A percentile compares a stretch with the other conserved stretches of the same genome.
phyloP scores from a whole-genome alignment of 2,797 vertebrate species.

The Picus viridis region DNA sequence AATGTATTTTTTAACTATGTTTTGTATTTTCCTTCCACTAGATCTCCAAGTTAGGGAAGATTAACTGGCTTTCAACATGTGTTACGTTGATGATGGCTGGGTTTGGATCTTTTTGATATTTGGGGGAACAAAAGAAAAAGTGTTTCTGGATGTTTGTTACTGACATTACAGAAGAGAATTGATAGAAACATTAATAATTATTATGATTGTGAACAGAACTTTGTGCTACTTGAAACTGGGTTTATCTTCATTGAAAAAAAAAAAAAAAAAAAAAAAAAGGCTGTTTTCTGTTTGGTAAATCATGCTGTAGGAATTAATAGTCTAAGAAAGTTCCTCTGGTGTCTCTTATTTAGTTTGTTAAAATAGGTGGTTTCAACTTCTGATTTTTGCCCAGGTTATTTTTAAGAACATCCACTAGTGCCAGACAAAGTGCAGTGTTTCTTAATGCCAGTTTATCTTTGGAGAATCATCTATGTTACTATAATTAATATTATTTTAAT shows the following conservation, averaged over 20 bases:
- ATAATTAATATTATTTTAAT: conserved; percentile 60
- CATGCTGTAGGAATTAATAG: background rate
- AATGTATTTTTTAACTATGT: background rate
- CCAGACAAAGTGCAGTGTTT: conserved; percentile 4
- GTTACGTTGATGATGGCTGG: background rate
- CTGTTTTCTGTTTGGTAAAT: background rate
- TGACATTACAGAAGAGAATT: background rate
- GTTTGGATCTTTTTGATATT: background rate
- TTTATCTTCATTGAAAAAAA: background rate
- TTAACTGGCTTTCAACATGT: background rate
- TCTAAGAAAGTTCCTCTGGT: background rate
- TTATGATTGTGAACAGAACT: background rate
- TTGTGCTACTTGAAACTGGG: background rate
- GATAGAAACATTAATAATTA: background rate
- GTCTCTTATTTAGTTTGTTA: background rate
- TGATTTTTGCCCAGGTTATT: background rate
- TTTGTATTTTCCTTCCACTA: background rate
- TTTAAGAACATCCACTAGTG: background rate
- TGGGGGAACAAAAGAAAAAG: background rate
- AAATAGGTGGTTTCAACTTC: background rate
- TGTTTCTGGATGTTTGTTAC: background rate
- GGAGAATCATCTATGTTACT: conserved; percentile 38
- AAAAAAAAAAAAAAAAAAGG: background rate
- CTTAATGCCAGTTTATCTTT: conserved; percentile 36
- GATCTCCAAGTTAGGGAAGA: background rate